phyloP scores from a whole-genome alignment of 2,113 vertebrate genomes.

The Loxodonta africana region DNA sequence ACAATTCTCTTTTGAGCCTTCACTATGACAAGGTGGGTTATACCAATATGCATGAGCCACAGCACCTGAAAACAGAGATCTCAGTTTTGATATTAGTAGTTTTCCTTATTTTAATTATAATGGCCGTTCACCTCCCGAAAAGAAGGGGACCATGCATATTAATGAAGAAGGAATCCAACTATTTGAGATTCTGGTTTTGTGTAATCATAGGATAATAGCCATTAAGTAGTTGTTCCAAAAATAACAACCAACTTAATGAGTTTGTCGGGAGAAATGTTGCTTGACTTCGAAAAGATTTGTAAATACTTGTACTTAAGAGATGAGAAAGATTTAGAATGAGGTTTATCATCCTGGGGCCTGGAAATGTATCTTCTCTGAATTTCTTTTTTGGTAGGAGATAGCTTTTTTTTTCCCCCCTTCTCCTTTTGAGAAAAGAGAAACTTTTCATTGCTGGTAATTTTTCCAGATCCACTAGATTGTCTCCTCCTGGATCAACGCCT shows the following conservation, averaged over 20 bases:
- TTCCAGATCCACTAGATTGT: slow-evolving; percentile 17
- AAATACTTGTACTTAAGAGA: background rate
- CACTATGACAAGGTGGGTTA: background rate
- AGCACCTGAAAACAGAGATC: background rate
- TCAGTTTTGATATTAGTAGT: background rate
- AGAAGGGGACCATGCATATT: background rate
- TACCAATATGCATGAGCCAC: background rate
- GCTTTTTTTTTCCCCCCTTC: background rate
- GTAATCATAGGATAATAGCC: slow-evolving; percentile 49
- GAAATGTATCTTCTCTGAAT: slow-evolving; percentile 53
- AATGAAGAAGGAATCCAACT: slow-evolving; percentile 29
- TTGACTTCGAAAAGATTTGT: slow-evolving; percentile 61
- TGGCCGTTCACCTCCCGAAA: slow-evolving; percentile 27
- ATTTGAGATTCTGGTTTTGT: slow-evolving; percentile 49
- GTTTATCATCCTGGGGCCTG: background rate
- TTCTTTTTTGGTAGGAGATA: slow-evolving; percentile 16
- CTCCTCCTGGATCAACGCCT: slow-evolving; percentile 49
- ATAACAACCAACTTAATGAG: slow-evolving; percentile 47
- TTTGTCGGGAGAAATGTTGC: slow-evolving; percentile 53
- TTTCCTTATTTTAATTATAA: slow-evolving; percentile 33
- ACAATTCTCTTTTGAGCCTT: background rate
- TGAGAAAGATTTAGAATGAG: slow-evolving; percentile 44
- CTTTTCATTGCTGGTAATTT: slow-evolving; percentile 58
- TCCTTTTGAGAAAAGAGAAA: slow-evolving; percentile 31
- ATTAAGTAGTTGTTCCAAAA: slow-evolving; percentile 65